These are phyloP conservation scores for Biston stratarius DNA, from an alignment of 2,888 invertebrate species.

Conservation along the genomic window DNA sequence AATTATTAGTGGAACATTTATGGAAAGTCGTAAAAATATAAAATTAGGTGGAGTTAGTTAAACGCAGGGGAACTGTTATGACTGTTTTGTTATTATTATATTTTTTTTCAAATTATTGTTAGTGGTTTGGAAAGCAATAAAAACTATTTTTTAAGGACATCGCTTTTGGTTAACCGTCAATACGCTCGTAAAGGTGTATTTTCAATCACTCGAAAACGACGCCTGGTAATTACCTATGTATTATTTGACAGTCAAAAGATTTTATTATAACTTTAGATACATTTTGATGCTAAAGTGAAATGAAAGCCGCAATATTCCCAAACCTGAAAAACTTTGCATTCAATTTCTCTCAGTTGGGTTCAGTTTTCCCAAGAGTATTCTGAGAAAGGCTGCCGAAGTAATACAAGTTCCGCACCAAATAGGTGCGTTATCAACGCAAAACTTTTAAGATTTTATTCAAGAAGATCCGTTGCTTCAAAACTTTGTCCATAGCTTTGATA, in stretches of 20 bases:
- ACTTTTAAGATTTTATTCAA: conserved; percentile 79
- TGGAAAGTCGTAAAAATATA: conserved; percentile 46
- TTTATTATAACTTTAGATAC: neutral
- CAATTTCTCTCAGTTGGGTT: conserved; percentile 41
- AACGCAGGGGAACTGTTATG: conserved; percentile 30
- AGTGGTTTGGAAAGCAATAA: conserved; percentile 32
- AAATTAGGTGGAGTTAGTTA: conserved; percentile 38
- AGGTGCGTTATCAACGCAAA: conserved; percentile 74
- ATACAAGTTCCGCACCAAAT: conserved; percentile 64
- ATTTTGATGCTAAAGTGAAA: conserved; percentile 8
- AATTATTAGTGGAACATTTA: conserved; percentile 54
- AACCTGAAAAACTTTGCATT: conserved; percentile 44
- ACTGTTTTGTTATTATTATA: conserved; percentile 32
- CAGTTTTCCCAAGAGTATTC: conserved; percentile 39
- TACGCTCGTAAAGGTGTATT: conserved; percentile 16
- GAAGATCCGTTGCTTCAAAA: conserved; percentile 65
- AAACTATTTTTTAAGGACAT: conserved; percentile 35
- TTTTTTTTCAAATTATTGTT: conserved; percentile 31
- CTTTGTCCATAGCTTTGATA: conserved; percentile 65
- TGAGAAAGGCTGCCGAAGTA: conserved; percentile 44
- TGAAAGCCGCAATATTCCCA: conserved; percentile 25
- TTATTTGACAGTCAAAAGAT: conserved; percentile 1
- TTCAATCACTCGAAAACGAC: conserved; percentile 18
- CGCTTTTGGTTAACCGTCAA: conserved; percentile 14
- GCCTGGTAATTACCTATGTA: conserved; percentile 5